Evolutionary conservation across 2,888 invertebrate genomes (phyloP), one percentile per base, ranked within the genome.

Genomic region (Cyaniris semiargus): DNA sequence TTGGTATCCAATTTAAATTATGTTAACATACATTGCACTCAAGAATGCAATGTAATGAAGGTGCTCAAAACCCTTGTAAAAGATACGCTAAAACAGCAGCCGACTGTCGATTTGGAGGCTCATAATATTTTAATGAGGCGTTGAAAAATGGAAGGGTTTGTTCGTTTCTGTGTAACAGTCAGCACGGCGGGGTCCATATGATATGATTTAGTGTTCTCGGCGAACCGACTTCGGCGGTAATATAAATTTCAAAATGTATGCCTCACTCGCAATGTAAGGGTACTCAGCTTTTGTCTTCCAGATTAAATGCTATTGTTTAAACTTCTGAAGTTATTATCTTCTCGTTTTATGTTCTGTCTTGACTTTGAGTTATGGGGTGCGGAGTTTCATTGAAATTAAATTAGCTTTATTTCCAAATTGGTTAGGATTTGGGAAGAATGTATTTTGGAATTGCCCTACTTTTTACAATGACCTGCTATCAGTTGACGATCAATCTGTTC

Each of bases 231-330:
- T 66, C 66, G 66, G 66, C 27, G 18, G 66, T 31, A 66, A 66
- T 66, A 66, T 66, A 66, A 66, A 66, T 66, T 66, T 66, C 66
- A 66, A 66, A 66, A 66, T 66, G 15, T 66, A 66, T 66, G 66
- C 66, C 27, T 15, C 27, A 31, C 66, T 66, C 27, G 27, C 27
- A 27, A 31, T 66, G 66, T 66, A 18, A 66, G 27, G 66, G 66
- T 31, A 27, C 66, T 66, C 15, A 31, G 66, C 66, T 31, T 66
- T 66, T 31, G 66, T 66, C 27, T 27, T 27, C 15, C 66, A 66
- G 66, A 66, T 66, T 66, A 66, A 66, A 66, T 66, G 66, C 66
- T 66, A 31, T 66, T 66, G 66, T 66, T 31, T 66, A 66, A 66
- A 66, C 27, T 66, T 66, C 60, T 23, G 60, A 31, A 13, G 66